Conservation (phyloP, 2,797 vertebrate genomes). For the Morus bassanus region DNA sequence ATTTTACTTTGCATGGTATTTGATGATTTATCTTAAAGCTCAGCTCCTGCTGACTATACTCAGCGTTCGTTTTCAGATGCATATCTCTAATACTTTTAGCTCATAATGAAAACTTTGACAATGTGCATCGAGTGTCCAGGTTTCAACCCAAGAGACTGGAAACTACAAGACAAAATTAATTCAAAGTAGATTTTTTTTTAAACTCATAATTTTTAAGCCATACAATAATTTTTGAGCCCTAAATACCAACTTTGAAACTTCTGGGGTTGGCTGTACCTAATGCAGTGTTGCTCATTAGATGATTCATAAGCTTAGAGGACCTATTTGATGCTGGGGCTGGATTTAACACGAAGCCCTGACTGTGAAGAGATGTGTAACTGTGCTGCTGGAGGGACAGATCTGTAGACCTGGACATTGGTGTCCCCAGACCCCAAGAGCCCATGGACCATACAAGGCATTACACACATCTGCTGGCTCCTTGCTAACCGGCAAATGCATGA, state of each 20-base stretch:
- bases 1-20: background rate
- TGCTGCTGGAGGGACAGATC: background rate
- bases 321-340: background rate
- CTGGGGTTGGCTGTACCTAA: background rate
- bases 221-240: background rate
- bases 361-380: background rate
- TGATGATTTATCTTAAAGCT: background rate
- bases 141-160: background rate
- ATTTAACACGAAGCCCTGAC: background rate
- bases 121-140: accelerated
- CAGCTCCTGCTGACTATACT: background rate
- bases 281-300: background rate
- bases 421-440: background rate
- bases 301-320: background rate
- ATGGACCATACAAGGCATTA: background rate
- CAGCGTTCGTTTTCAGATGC: background rate
- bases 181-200: background rate
- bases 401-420: background rate
- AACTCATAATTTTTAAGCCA: background rate
- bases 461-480: background rate
- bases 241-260: background rate
- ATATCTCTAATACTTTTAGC: background rate
- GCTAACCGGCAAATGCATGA: background rate
- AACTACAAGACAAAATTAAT: background rate
- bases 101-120: background rate